Evolutionary conservation across 1,140 invertebrate genomes (phyloP).

Genomic region (Drosophila prosaltans): DNA sequence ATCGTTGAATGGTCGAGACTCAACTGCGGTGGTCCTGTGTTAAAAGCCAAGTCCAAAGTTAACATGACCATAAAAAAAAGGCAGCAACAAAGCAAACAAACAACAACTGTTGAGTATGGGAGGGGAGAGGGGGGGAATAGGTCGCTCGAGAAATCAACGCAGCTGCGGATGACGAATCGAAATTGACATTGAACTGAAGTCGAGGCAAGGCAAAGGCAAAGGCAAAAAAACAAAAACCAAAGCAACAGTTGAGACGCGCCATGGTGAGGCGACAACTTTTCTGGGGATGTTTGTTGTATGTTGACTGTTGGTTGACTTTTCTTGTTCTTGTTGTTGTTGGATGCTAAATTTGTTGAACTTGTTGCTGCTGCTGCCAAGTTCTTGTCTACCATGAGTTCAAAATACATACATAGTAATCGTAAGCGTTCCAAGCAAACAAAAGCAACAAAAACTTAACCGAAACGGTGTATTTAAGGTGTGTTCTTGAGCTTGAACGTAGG

Average conservation of each 20-base stretch:
- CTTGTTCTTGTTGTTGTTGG: background rate
- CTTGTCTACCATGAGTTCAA: conserved; percentile 54
- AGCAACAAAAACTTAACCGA: conserved; percentile 41
- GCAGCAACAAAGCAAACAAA: conserved; percentile 50
- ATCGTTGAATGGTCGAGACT: conserved; percentile 39
- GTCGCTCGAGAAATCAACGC: conserved; percentile 77
- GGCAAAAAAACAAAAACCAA: conserved; percentile 4
- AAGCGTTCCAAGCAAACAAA: background rate
- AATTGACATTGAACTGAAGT: conserved; percentile 81
- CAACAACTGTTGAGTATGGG: conserved; percentile 27
- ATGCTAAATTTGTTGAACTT: conserved; percentile 62
- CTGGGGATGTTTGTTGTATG: conserved; percentile 14
- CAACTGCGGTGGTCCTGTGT: conserved; percentile 61
- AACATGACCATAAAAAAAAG: conserved; percentile 76
- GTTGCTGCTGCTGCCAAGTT: conserved; percentile 50
- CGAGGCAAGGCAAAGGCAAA: conserved; percentile 34
- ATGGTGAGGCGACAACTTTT: conserved; percentile 27
- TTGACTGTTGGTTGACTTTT: conserved; percentile 6
- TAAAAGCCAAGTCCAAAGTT: conserved; percentile 81
- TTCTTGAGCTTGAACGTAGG: conserved; percentile 77
- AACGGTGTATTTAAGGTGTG: conserved; percentile 74
- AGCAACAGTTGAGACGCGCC: background rate
- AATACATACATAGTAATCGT: conserved; percentile 26
- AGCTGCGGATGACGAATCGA: conserved; percentile 82
- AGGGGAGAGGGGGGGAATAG: conserved; percentile 34